Conservation (phyloP, 2,888 invertebrate species). For the Lithosia quadra region DNA sequence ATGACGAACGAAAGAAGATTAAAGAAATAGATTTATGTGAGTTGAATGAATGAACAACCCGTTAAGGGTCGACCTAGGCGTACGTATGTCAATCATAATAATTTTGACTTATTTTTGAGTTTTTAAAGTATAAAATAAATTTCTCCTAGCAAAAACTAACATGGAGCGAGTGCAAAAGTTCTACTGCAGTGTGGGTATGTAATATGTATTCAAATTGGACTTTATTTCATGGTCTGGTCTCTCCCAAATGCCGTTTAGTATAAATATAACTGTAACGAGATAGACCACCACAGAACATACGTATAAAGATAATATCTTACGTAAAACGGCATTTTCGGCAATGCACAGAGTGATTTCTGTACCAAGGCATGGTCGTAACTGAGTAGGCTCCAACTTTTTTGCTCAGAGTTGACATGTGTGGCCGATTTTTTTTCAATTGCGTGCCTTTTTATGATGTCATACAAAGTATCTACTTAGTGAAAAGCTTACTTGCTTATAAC, state of each 20-base stretch:
- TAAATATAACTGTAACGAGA: background rate
- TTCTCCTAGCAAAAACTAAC: background rate
- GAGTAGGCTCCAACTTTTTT: background rate
- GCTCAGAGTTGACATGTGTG: background rate
- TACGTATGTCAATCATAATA: no score
- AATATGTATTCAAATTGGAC: slow-evolving; percentile 23
- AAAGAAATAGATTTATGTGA: no score
- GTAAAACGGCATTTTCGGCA: background rate
- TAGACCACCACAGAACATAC: background rate
- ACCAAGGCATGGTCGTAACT: background rate
- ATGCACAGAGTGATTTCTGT: background rate
- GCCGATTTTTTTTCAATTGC: background rate
- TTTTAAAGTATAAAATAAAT: background rate
- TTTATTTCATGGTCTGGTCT: slow-evolving; percentile 2
- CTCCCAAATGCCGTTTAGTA: background rate
- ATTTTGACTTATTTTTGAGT: no score
- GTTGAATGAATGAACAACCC: no score
- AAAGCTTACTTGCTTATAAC: no score
- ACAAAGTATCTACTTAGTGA: background rate
- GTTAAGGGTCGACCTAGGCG: no score
- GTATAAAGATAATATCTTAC: background rate
- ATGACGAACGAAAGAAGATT: no score
- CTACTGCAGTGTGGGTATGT: background rate
- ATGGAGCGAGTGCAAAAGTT: background rate
- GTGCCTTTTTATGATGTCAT: background rate